Conservation (phyloP, 2,888 invertebrate genomes). For the Aquatica leii region DNA sequence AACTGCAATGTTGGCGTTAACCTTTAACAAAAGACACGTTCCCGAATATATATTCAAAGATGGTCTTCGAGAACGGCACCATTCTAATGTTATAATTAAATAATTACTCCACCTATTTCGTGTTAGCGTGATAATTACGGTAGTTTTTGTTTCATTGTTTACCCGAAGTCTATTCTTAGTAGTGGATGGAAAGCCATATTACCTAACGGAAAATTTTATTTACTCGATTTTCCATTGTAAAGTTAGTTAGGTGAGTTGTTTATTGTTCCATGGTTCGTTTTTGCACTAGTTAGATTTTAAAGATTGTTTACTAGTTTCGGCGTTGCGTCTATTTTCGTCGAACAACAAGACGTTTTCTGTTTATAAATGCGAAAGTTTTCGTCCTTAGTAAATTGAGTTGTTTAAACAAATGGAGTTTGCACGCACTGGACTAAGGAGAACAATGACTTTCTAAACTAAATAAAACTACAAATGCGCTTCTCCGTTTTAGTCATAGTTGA, state of each 20-base stretch:
- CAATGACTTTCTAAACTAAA: conserved; percentile 31
- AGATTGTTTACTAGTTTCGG: conserved; percentile 15
- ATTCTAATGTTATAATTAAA: conserved; percentile 54
- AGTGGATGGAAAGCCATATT: conserved; percentile 32
- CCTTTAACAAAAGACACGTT: conserved; percentile 26
- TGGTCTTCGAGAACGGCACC: conserved; percentile 29
- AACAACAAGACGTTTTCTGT: not conserved
- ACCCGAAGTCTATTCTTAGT: conserved; percentile 25
- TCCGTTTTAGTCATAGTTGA: conserved; percentile 28
- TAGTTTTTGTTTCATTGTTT: conserved; percentile 43
- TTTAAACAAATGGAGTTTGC: conserved; percentile 19
- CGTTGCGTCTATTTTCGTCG: not conserved
- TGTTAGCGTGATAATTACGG: conserved; percentile 45
- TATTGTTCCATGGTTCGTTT: conserved; percentile 34
- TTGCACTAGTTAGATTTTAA: conserved; percentile 16
- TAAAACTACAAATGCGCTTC: conserved; percentile 29
- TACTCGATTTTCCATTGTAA: conserved; percentile 33
- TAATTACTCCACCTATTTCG: conserved; percentile 59
- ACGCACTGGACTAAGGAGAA: conserved; percentile 23
- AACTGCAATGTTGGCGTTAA: not conserved
- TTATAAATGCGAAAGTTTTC: too few relatives aligned
- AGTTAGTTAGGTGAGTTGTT: conserved; percentile 34
- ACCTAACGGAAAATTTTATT: conserved; percentile 37
- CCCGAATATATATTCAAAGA: conserved; percentile 30
- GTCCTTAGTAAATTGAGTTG: too few relatives aligned